Conservation (phyloP, 2,888 invertebrate species). For the Eristalinus sepulchralis region DNA sequence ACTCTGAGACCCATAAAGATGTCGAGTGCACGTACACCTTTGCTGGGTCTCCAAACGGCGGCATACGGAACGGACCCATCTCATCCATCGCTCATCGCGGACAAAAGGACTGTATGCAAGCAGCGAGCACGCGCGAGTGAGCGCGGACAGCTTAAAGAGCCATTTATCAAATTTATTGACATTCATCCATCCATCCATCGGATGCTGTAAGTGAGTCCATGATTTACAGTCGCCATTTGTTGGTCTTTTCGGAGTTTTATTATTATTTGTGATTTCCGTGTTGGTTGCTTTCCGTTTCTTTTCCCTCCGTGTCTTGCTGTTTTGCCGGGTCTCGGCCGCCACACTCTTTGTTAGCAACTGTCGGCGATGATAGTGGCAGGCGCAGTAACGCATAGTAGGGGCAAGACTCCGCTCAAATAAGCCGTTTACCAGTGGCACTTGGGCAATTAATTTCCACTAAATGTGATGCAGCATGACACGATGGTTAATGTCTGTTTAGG, state of each 20-base stretch:
- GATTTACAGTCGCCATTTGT: constrained; percentile 67
- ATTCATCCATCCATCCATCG: constrained; percentile 73
- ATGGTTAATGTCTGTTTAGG: not conserved
- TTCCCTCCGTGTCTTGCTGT: constrained; percentile 26
- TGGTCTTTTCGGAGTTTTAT: constrained; percentile 60
- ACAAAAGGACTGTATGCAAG: constrained; percentile 55
- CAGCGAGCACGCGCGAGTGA: not conserved
- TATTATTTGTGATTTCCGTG: constrained; percentile 21
- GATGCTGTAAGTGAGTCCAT: constrained; percentile 67
- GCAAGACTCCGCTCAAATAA: not conserved
- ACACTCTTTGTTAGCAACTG: not conserved
- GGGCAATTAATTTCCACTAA: constrained; percentile 55
- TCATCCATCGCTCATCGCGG: constrained; percentile 52
- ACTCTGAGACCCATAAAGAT: constrained; percentile 61
- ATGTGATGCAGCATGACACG: not conserved
- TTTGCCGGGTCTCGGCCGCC: too few relatives aligned
- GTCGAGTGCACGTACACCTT: constrained; percentile 41
- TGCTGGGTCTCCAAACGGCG: constrained; percentile 11
- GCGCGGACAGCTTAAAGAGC: constrained; percentile 75
- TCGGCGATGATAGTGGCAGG: not conserved
- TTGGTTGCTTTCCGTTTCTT: not conserved
- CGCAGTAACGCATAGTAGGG: not conserved
- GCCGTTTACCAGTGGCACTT: constrained; percentile 29
- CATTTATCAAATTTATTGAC: constrained; percentile 77
- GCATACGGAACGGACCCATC: constrained; percentile 21